Evolutionary conservation across 2,113 vertebrate genomes (phyloP), one percentile per base, ranked within the genome.

Genomic region (Ginglymostoma cirratum): DNA sequence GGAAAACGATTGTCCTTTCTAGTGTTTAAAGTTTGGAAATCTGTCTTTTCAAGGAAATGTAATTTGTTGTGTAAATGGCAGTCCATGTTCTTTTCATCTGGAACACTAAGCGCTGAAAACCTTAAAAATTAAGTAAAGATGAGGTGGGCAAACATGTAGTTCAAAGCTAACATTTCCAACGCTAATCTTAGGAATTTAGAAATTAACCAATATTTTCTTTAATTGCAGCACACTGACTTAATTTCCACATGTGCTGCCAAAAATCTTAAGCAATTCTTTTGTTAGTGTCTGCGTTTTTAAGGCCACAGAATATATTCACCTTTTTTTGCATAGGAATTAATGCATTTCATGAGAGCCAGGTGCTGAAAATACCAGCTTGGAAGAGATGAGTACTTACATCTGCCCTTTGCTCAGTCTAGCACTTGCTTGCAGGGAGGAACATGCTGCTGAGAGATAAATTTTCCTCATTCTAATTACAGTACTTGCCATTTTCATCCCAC

Each of bases 401-500:
- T 96, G 96, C 96, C 97, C 93, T 97, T 97, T 96, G 96, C 96
- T 97, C 95, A 96, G 96, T 97, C 96, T 96, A 96, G 95, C 96
- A 96, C 96, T 96, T 97, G 96, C 96, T 97, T 96, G 95, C 89
- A 96, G 96, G 96, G 96, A 97, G 96, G 86, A 97, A 97, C 96
- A 96, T 96, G 96, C 96, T 97, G 96, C 96, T 97, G 96, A 96
- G 97, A 98, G 96, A 98, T 97, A 97, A 97, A 97, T 97, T 97
- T 97, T 96, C 96, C 97, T 97, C 96, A 96, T 97, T 96, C 97
- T 98, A 97, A 97, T 97, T 98, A 97, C 96, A 97, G 96, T 42
- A 90, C 96, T 97, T 97, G 96, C 95, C 97, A 97, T 97, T 97
- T 97, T 97, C 96, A 96, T 95, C 96, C 97, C 96, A 96, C 96